phyloP scores from a whole-genome alignment of 2,888 invertebrate species.

The Ophioninae sp. region DNA sequence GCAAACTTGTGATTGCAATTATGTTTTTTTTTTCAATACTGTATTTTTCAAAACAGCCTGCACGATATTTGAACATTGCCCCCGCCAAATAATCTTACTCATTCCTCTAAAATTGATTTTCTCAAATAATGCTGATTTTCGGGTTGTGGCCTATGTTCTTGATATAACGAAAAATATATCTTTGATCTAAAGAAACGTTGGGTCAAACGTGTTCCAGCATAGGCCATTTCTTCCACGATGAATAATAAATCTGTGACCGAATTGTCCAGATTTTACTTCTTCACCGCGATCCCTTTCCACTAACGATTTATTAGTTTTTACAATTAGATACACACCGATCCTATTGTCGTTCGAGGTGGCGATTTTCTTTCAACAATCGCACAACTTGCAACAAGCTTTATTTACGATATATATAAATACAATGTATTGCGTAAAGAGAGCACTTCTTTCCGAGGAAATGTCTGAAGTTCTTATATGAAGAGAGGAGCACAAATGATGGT shows the following conservation, averaged over 20 bases:
- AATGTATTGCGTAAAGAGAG: neutral
- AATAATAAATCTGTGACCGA: neutral
- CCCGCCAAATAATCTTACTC: too few species aligned
- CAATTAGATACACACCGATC: conserved; percentile 3
- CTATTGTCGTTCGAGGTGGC: neutral
- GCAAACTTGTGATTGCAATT: too few species aligned
- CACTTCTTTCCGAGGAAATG: conserved; percentile 10
- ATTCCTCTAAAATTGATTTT: too few species aligned
- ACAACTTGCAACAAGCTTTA: neutral
- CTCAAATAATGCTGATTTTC: too few species aligned
- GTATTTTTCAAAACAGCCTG: too few species aligned
- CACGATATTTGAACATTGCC: too few species aligned
- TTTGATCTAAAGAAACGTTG: neutral
- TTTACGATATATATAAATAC: neutral
- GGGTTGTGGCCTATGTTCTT: too few species aligned
- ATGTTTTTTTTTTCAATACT: too few species aligned
- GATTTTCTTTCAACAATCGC: conserved; percentile 2
- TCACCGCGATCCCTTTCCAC: neutral
- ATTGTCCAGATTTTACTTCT: neutral
- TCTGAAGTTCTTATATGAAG: conserved; percentile 5
- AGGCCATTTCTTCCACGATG: neutral
- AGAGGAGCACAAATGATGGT: conserved; percentile 53
- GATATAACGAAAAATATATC: neutral
- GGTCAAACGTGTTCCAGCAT: neutral
- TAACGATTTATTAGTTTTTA: neutral